These are phyloP conservation scores for Portunus trituberculatus DNA, from an alignment of 1,140 invertebrate genomes.

Conservation along the genomic window DNA sequence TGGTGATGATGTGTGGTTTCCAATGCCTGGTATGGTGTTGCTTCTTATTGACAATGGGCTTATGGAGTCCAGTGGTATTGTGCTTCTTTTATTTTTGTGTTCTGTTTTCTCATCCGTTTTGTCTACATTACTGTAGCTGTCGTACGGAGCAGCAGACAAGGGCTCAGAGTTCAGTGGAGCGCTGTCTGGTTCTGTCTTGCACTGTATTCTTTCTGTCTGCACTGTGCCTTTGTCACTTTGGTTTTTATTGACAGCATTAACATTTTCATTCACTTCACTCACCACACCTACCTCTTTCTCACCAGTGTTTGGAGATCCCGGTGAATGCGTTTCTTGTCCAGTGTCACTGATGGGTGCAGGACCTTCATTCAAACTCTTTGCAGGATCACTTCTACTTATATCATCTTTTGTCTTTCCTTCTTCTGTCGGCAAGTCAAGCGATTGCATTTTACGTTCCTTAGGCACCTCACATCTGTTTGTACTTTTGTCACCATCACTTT, in stretches of 20 bases:
- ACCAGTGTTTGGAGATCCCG: not conserved
- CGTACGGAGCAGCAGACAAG: not conserved
- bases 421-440: not conserved
- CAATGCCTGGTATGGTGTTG: conserved; percentile 59
- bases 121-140: not conserved
- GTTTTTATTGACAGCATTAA: not conserved
- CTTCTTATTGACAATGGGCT: conserved; percentile 18
- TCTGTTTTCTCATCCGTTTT: not conserved
- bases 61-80: not conserved
- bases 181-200: not conserved
- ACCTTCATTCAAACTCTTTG: not conserved
- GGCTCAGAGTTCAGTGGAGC: not conserved
- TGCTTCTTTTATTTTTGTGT: not conserved
- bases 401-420: not conserved
- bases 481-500: not conserved
- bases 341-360: not conserved
- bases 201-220: not conserved
- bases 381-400: not conserved
- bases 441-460: not conserved
- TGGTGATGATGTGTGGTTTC: no score
- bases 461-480: not conserved
- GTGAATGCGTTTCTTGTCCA: not conserved
- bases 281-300: not conserved
- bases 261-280: not conserved
- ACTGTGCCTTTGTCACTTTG: not conserved